Conservation (phyloP, 2,113 vertebrate genomes). For the Blennius ocellaris region DNA sequence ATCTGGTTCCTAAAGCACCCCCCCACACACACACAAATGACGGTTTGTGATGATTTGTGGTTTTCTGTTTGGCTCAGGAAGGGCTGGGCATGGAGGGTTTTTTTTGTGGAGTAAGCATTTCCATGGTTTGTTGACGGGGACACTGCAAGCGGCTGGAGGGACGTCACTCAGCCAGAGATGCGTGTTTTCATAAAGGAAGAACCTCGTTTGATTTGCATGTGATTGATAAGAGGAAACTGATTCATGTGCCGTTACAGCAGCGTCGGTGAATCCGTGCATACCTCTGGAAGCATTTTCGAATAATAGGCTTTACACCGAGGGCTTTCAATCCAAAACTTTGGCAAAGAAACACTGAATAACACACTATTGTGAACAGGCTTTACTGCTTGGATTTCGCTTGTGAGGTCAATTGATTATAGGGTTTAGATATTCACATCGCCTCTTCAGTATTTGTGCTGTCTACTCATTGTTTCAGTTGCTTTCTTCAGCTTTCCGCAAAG, state of each 20-base stretch:
- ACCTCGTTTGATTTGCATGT: conserved; percentile 38
- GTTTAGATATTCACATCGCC: no score
- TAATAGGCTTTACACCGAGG: neutral
- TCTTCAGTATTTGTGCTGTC: no score
- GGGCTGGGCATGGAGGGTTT: conserved; percentile 1
- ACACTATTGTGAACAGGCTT: no score
- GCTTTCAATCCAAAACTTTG: neutral
- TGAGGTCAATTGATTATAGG: no score
- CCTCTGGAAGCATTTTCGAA: neutral
- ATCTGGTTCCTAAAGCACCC: neutral
- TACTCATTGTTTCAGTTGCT: neutral
- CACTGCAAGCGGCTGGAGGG: conserved; percentile 10
- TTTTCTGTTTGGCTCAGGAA: conserved; percentile 52
- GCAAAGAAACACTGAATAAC: neutral
- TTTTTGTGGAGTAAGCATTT: conserved; percentile 70
- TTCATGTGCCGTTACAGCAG: neutral
- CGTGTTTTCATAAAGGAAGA: conserved; percentile 46
- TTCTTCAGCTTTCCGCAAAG: neutral
- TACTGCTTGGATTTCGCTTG: no score
- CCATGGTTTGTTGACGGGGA: conserved; percentile 41
- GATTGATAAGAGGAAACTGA: conserved; percentile 32
- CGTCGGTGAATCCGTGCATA: conserved; percentile 5
- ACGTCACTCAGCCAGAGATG: conserved; percentile 5
- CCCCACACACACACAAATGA: neutral
- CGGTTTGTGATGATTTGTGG: conserved; percentile 15